A percentile compares a stretch with the other conserved stretches of the same genome.
Conservation (phyloP, 1,140 invertebrate genomes). For the Orussus abietinus region DNA sequence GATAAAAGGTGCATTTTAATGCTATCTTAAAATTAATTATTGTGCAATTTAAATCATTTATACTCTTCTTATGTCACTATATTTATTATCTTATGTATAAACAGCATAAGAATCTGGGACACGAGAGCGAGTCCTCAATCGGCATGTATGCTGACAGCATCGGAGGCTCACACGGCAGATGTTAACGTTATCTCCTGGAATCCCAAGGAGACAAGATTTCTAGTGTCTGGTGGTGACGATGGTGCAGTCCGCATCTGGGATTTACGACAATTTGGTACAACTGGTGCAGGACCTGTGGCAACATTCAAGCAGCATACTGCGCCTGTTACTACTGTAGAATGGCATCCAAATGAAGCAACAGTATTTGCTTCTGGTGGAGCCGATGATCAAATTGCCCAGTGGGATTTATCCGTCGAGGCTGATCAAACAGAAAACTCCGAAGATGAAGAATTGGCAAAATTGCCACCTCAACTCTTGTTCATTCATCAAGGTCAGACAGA, state of each 20-base stretch:
- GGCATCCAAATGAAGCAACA: constrained; percentile 89
- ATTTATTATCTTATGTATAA: constrained; percentile 18
- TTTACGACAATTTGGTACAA: constrained; percentile 79
- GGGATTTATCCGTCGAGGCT: constrained; percentile 94
- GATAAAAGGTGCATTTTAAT: constrained; percentile 66
- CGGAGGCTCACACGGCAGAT: constrained; percentile 85
- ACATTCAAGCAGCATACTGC: constrained; percentile 91
- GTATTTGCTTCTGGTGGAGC: constrained; percentile 90
- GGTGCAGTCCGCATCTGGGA: constrained; percentile 94
- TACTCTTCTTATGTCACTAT: constrained; percentile 12
- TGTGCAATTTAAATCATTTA: background rate
- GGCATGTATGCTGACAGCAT: constrained; percentile 87
- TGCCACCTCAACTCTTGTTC: constrained; percentile 94
- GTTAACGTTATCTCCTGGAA: constrained; percentile 99
- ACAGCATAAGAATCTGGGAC: constrained; percentile 86
- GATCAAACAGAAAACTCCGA: constrained; percentile 59
- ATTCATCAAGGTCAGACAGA: constrained; percentile 98
- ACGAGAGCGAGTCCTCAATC: constrained; percentile 76
- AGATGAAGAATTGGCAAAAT: constrained; percentile 60
- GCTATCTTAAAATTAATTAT: constrained; percentile 1
- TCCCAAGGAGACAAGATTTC: constrained; percentile 66
- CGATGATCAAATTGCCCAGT: constrained; percentile 95
- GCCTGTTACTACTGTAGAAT: constrained; percentile 94
- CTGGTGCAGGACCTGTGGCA: constrained; percentile 71
- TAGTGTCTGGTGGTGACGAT: constrained; percentile 85